Percentiles rank a stretch among this genome's conserved stretches.
These are phyloP conservation scores for Uropetala carovei DNA, from an alignment of 2,888 invertebrate species.

Conservation along the genomic window DNA sequence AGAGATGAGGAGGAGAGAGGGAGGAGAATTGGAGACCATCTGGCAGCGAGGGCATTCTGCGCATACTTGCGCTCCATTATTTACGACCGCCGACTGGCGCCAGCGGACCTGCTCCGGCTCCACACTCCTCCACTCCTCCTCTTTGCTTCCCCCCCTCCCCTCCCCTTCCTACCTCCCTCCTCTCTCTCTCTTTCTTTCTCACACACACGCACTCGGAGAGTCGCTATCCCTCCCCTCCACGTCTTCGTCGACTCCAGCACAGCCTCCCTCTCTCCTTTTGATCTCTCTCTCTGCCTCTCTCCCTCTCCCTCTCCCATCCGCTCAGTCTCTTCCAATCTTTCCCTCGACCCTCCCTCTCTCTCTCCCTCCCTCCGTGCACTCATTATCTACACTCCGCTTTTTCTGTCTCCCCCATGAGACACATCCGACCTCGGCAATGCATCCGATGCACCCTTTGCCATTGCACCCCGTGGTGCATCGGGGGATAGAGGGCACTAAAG, in stretches of 20 bases:
- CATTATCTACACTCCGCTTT: not conserved
- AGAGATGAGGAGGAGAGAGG: not conserved
- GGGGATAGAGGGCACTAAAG: too few relatives aligned
- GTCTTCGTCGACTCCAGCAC: not conserved
- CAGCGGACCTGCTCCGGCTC: slow-evolving; percentile 49
- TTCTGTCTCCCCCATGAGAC: not conserved
- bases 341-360: not conserved
- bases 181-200: too few relatives aligned
- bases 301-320: not conserved
- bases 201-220: not conserved
- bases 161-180: not conserved
- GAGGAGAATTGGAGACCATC: slow-evolving; percentile 20
- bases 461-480: too few relatives aligned
- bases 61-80: slow-evolving; percentile 62
- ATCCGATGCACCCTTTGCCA: not conserved
- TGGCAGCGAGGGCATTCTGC: slow-evolving; percentile 62
- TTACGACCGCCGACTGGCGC: slow-evolving; percentile 63
- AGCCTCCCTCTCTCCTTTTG: not conserved
- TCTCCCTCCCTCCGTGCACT: not conserved
- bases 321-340: not conserved
- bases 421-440: not conserved
- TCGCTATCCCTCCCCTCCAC: not conserved
- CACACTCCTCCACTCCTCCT: not conserved
- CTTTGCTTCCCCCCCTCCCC: not conserved
- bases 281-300: not conserved